These are phyloP conservation scores for Diplazon laetatorius DNA, from an alignment of 2,888 invertebrate species.

Conservation along the genomic window DNA sequence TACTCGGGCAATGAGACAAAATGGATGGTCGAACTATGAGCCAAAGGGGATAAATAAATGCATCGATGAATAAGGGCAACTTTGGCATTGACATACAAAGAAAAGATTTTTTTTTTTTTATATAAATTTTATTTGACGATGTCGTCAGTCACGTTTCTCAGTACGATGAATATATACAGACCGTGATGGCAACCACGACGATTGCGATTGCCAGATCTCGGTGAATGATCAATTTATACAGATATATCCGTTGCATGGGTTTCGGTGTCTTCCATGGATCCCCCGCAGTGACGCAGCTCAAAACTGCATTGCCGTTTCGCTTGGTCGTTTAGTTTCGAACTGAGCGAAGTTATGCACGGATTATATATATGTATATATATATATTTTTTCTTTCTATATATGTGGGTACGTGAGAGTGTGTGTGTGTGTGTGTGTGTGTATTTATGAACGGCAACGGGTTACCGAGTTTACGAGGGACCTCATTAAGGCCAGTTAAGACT, in stretches of 20 bases:
- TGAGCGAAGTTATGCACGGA: background rate
- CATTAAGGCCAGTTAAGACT: conserved; percentile 55
- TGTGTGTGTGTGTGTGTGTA: background rate
- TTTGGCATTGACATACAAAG: background rate
- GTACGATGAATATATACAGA: background rate
- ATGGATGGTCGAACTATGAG: background rate
- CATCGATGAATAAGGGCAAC: background rate
- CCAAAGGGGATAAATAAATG: background rate
- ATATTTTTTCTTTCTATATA: too few relatives aligned
- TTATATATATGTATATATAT: too few relatives aligned
- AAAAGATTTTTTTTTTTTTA: background rate
- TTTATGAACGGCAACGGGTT: conserved; percentile 33
- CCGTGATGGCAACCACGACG: background rate
- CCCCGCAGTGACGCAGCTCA: conserved; percentile 20
- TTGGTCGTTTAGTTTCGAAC: background rate
- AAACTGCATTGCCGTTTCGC: conserved; percentile 5
- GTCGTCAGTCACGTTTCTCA: conserved; percentile 1
- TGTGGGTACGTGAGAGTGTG: too few relatives aligned
- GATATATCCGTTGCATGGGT: background rate
- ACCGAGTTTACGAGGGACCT: conserved; percentile 52
- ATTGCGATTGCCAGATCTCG: conserved; percentile 8
- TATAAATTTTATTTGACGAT: background rate
- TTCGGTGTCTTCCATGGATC: conserved; percentile 4
- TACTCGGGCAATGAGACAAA: background rate
- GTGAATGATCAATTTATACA: conserved; percentile 1